Base-by-base conservation (phyloP, 2,113 vertebrate genomes). In the Cryptotis parvus region DNA sequence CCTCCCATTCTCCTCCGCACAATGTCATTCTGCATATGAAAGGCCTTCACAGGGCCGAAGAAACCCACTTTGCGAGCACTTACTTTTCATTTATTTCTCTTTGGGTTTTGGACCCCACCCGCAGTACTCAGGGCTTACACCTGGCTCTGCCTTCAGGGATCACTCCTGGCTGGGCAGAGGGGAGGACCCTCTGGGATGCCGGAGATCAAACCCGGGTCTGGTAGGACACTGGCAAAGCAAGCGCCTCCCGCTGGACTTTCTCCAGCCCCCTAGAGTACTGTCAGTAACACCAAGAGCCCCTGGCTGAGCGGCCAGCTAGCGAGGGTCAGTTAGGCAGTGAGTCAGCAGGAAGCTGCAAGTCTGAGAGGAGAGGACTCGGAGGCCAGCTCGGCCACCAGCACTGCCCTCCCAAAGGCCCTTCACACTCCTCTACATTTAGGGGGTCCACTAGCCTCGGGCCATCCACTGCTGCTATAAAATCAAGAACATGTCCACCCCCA, bases 321-420 rank as follows among this genome's bases (percentile, higher is more conserved):
- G 39, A 18, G 68, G 16, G 16, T 27, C 29, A 74, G 39, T 72
- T 10, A 37, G 18, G 11, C 26, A 74, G 58, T 33, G 74, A 37
- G 37, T 16, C 1, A 45, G 33, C 73, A 29, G 3, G 27, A 81
- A 76, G 31, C 61, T 10, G 4, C 6, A 4, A 4, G 9, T 3
- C 65, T 45, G 6, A 35, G 14, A 41, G 0, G 22, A 5, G 3
- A 1, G 4, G 22, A n/a, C 52, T 0, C 2, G 41, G 29, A 52
- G 37, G 18, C 55, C 55, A 58, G 22, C 70, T 27, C 12, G 27
- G 8, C 41, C 26, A 9, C 76, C 45, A 49, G 45, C 45, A 9
- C 45, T 49, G 5, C 45, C 45, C 45, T 49, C 45, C 45, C 45
- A 49, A n/a, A 24, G n/a, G 4, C 35, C 39, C 55, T 24, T 24